phyloP scores from a whole-genome alignment of 2,888 invertebrate species.

The Dastarcus helophoroides region DNA sequence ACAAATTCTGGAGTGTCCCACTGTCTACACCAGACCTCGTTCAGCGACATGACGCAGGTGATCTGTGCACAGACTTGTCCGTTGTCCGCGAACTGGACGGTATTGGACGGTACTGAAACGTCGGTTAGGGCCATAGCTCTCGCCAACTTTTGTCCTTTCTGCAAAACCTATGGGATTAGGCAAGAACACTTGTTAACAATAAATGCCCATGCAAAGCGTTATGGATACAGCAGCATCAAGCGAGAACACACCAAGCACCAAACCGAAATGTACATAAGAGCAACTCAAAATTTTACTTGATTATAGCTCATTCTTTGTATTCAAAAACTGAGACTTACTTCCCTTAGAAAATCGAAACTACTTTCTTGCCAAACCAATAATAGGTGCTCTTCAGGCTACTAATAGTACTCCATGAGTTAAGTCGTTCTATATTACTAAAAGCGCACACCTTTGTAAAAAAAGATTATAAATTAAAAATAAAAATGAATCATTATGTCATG shows the following conservation, averaged over 20 bases:
- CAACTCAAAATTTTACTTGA: too few relatives aligned
- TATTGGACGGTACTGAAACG: constrained; percentile 32
- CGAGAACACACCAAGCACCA: background rate
- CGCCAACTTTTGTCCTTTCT: constrained; percentile 26
- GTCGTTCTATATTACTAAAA: too few relatives aligned
- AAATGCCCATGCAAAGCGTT: constrained; percentile 4
- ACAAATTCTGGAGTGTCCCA: constrained; percentile 40
- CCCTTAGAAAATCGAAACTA: too few relatives aligned
- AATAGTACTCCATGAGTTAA: too few relatives aligned
- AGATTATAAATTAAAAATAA: too few relatives aligned
- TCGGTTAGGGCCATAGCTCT: constrained; percentile 15
- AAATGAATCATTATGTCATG: too few relatives aligned
- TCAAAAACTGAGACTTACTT: too few relatives aligned
- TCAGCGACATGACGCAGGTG: constrained; percentile 35
- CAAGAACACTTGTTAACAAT: background rate
- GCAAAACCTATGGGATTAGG: constrained; percentile 27
- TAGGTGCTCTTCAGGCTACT: too few relatives aligned
- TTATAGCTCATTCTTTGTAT: too few relatives aligned
- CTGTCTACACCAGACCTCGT: constrained; percentile 43
- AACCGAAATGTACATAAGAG: too few relatives aligned
- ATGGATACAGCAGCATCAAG: background rate
- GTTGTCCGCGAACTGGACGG: constrained; percentile 29
- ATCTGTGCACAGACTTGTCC: constrained; percentile 37
- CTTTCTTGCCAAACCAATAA: too few relatives aligned
- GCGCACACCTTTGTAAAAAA: too few relatives aligned